Percentiles rank a stretch among this genome's conserved stretches.
These are phyloP conservation scores for Siphonodentalium dalli DNA, from an alignment of 2,888 invertebrate genomes.

Conservation along the genomic window DNA sequence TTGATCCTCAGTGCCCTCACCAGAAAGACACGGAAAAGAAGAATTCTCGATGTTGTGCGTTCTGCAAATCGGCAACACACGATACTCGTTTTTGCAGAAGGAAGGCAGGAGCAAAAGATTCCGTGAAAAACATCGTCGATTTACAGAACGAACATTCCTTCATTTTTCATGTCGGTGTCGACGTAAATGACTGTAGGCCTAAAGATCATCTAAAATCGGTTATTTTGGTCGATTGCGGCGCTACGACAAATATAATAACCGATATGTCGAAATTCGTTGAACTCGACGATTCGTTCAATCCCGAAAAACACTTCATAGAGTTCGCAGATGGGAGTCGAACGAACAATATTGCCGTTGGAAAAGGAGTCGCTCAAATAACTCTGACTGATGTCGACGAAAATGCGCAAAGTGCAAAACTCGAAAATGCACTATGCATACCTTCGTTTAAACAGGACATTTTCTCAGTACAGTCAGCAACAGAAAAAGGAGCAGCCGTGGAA, in stretches of 20 bases:
- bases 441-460: constrained; percentile 27
- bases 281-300: constrained; percentile 24
- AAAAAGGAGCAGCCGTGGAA: too few relatives aligned
- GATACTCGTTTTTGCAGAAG: too few relatives aligned
- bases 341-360: constrained; percentile 18
- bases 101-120: too few relatives aligned
- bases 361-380: constrained; percentile 15
- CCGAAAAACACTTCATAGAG: constrained; percentile 29
- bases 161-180: too few relatives aligned
- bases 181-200: too few relatives aligned
- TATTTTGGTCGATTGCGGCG: constrained; percentile 33
- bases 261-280: constrained; percentile 22
- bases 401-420: neutral
- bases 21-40: too few relatives aligned
- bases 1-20: too few relatives aligned
- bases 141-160: too few relatives aligned
- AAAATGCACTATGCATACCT: constrained; percentile 29
- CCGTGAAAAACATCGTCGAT: too few relatives aligned
- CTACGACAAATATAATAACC: constrained; percentile 30
- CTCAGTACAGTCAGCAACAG: constrained; percentile 32
- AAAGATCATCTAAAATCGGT: too few relatives aligned
- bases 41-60: too few relatives aligned
- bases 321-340: constrained; percentile 29
- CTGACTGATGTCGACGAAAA: constrained; percentile 10
- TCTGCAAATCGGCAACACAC: too few relatives aligned